phyloP scores from a whole-genome alignment of 2,888 invertebrate species.

The Sesia apiformis region DNA sequence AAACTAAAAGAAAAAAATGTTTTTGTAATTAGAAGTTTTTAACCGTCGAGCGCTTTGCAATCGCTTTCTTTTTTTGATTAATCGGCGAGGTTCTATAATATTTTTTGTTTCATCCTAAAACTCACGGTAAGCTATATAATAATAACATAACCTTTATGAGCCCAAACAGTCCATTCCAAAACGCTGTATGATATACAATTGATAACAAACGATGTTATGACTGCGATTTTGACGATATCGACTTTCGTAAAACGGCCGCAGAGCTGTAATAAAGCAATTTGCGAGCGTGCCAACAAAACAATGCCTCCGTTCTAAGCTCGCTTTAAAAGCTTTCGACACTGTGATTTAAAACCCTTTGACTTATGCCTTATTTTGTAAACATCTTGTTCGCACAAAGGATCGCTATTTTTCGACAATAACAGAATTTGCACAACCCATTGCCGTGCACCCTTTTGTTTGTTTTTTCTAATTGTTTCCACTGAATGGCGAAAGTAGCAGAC shows the following conservation, averaged over 20 bases:
- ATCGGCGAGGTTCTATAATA: no score
- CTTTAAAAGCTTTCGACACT: conserved; percentile 71
- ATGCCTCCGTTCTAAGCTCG: conserved; percentile 64
- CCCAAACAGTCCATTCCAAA: no score
- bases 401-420: conserved; percentile 48
- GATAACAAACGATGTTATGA: conserved; percentile 65
- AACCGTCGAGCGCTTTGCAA: no score
- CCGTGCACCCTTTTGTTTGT: conserved; percentile 55
- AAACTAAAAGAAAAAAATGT: no score
- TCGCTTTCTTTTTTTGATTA: no score
- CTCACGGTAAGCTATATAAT: no score
- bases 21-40: no score
- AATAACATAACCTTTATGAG: no score
- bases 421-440: conserved; percentile 66
- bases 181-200: conserved; percentile 6
- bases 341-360: conserved; percentile 74
- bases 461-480: conserved; percentile 28
- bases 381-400: conserved; percentile 58
- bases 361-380: conserved; percentile 68
- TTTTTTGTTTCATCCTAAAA: no score
- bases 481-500: conserved; percentile 41
- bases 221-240: conserved; percentile 65
- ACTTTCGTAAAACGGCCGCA: conserved; percentile 52
- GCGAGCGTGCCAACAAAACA: conserved; percentile 66
- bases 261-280: conserved; percentile 70